Conservation (phyloP, 1,140 invertebrate species). For the Pachyrhynchus sulphureomaculatus region DNA sequence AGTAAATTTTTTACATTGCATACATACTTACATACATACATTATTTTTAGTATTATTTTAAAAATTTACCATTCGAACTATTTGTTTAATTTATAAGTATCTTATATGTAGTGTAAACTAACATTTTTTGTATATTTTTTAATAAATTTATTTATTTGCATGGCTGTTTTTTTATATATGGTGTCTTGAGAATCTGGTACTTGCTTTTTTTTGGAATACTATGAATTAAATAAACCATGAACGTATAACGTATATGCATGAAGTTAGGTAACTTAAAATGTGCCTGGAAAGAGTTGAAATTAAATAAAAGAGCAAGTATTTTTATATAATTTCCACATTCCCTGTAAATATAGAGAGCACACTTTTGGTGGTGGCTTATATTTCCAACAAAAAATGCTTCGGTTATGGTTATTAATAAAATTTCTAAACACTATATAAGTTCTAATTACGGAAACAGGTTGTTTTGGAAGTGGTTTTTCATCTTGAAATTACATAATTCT, state of each 20-base stretch:
- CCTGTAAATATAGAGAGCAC: background rate
- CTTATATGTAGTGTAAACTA: constrained; percentile 24
- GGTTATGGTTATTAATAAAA: constrained; percentile 2
- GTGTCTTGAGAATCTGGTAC: constrained; percentile 15
- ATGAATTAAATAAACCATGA: background rate
- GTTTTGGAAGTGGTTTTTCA: background rate
- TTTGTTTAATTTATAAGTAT: constrained; percentile 6
- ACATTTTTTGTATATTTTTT: constrained; percentile 27
- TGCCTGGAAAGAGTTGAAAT: background rate
- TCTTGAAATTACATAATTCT: too few relatives aligned
- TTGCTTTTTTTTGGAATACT: constrained; percentile 22
- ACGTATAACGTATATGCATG: background rate
- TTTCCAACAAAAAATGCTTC: constrained; percentile 23
- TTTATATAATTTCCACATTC: background rate
- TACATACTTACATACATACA: constrained; percentile 2
- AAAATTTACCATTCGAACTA: constrained; percentile 22
- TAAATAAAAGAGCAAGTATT: constrained; percentile 20
- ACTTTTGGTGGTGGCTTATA: constrained; percentile 16
- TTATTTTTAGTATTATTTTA: constrained; percentile 14
- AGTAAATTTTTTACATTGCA: too few relatives aligned
- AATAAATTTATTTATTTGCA: constrained; percentile 34
- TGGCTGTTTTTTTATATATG: constrained; percentile 31
- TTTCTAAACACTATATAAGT: background rate
- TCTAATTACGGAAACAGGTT: too few relatives aligned
- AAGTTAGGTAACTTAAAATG: too few relatives aligned